Conservation (phyloP, 2,888 invertebrate genomes). For the Drosophila diplacantha region DNA sequence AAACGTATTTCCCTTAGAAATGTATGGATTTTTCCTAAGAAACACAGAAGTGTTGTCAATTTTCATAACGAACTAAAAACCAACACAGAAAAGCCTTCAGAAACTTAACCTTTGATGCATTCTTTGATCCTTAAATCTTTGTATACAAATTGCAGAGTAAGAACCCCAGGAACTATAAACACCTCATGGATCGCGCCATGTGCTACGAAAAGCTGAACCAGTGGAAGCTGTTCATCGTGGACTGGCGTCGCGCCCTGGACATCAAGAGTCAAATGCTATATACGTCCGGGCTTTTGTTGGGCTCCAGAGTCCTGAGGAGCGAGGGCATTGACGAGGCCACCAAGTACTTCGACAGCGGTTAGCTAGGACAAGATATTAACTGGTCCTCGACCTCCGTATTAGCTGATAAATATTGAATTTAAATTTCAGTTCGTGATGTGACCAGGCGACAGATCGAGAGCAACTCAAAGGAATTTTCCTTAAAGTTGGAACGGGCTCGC, state of each 20-base stretch:
- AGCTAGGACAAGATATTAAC: neutral
- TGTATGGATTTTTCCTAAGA: no score
- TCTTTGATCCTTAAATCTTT: no score
- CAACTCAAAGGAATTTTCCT: neutral
- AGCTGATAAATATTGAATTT: no score
- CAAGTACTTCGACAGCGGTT: neutral
- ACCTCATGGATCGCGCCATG: neutral
- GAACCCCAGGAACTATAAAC: neutral
- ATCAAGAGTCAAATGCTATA: neutral
- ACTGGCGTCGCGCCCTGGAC: neutral
- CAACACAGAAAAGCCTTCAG: no score
- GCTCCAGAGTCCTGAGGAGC: neutral
- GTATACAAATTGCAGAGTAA: neutral
- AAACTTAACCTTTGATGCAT: no score
- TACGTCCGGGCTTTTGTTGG: neutral
- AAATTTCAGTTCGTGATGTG: neutral
- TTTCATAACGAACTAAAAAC: no score
- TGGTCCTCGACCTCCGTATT: no score
- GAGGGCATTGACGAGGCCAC: neutral
- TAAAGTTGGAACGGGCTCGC: neutral
- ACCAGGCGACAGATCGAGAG: neutral
- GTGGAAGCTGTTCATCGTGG: neutral
- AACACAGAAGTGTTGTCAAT: no score
- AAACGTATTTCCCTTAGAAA: no score
- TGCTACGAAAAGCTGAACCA: neutral